Evolutionary conservation across 2,797 vertebrate species (phyloP).

Genomic region (Hylomyscus alleni): DNA sequence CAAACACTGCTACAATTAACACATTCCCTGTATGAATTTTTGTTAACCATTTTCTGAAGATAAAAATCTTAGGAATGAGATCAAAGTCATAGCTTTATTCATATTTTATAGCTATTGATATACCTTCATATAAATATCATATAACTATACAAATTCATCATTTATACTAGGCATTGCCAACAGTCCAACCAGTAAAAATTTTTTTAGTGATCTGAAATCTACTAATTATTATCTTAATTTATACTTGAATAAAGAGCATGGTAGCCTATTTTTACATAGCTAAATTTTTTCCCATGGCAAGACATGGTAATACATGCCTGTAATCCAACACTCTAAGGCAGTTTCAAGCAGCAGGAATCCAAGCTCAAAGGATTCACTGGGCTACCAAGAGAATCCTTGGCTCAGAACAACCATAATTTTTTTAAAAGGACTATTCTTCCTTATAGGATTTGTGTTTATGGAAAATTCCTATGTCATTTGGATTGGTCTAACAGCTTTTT

Average conservation of each 20-base stretch:
- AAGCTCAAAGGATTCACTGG: neutral
- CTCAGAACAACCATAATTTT: neutral
- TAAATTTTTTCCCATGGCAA: constrained; percentile 1
- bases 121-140: constrained; percentile 48
- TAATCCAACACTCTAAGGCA: neutral
- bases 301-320: neutral
- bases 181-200: constrained; percentile 35
- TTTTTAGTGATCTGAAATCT: constrained; percentile 49
- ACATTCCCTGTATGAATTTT: neutral
- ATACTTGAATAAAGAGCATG: constrained; percentile 55
- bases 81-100: constrained; percentile 62
- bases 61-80: constrained; percentile 68
- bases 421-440: neutral
- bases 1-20: constrained; percentile 57
- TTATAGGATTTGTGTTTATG: constrained; percentile 37
- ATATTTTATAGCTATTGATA: constrained; percentile 53
- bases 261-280: constrained; percentile 44
- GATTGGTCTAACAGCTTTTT: neutral
- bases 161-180: constrained; percentile 20
- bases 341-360: neutral
- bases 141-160: constrained; percentile 46
- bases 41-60: constrained; percentile 64
- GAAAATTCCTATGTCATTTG: constrained; percentile 53
- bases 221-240: constrained; percentile 41
- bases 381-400: neutral